Evolutionary conservation across 1,140 invertebrate genomes (phyloP).

Genomic region (Teleogryllus occipitalis): DNA sequence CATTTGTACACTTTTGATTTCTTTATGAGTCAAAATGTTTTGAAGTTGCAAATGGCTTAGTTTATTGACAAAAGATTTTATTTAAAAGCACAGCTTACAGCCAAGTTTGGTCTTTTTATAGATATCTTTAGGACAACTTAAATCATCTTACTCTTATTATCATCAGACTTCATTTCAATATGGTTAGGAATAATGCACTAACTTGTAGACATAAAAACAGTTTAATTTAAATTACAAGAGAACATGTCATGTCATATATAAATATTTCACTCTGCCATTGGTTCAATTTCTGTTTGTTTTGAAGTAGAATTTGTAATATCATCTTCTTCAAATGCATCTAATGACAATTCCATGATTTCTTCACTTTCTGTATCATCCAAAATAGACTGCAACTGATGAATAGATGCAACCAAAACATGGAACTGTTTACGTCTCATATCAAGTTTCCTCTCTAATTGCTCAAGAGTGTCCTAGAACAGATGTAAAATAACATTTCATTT

Average conservation of each 20-base stretch:
- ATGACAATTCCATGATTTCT: slow-evolving; percentile 48
- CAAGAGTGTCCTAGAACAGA: slow-evolving; percentile 48
- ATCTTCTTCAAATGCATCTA: slow-evolving; percentile 42
- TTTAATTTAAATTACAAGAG: not conserved
- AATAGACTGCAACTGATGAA: slow-evolving; percentile 66
- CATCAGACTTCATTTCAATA: too few relatives aligned
- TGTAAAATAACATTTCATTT: not conserved
- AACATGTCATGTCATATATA: not conserved
- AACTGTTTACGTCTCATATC: slow-evolving; percentile 80
- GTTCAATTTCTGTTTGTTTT: not conserved
- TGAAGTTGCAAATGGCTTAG: too few relatives aligned
- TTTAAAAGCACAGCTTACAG: too few relatives aligned
- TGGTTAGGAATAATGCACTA: not conserved
- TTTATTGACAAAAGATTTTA: too few relatives aligned
- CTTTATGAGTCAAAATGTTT: too few relatives aligned
- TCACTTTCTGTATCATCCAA: slow-evolving; percentile 46
- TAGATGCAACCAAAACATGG: slow-evolving; percentile 72
- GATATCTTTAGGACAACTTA: too few relatives aligned
- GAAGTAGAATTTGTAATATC: not conserved
- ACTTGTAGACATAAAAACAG: not conserved
- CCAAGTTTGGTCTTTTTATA: too few relatives aligned
- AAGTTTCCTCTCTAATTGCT: slow-evolving; percentile 65
- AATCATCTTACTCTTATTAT: too few relatives aligned
- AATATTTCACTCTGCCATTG: not conserved
- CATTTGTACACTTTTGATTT: too few relatives aligned